Evolutionary conservation across 2,113 vertebrate species (phyloP).

Genomic region (Bothrops jararaca): DNA sequence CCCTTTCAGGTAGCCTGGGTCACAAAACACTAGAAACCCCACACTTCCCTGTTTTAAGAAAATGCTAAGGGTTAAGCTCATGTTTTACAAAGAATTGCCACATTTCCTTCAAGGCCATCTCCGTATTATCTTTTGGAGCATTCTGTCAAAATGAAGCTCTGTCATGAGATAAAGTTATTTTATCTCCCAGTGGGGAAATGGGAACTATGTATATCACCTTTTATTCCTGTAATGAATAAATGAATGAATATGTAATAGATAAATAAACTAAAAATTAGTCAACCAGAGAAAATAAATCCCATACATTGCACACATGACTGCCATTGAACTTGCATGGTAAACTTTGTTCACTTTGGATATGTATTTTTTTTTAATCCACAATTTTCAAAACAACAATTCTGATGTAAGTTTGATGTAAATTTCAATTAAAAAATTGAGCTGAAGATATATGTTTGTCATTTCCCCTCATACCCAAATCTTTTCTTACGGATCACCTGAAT

Average conservation of each 20-base stretch:
- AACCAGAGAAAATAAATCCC: background rate
- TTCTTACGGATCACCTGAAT: background rate
- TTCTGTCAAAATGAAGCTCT: background rate
- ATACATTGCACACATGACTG: background rate
- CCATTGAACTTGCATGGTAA: no score
- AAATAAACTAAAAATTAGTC: background rate
- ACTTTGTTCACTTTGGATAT: conserved; percentile 33
- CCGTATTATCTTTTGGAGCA: background rate
- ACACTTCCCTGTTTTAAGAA: background rate
- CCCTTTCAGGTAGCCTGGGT: background rate
- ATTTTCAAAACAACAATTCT: conserved; percentile 31
- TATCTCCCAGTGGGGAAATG: background rate
- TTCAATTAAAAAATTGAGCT: background rate
- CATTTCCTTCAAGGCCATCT: background rate
- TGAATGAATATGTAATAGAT: background rate
- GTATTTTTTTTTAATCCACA: conserved; percentile 45
- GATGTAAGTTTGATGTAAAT: background rate
- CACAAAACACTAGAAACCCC: background rate
- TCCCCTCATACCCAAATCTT: background rate
- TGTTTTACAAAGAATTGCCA: background rate
- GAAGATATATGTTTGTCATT: background rate
- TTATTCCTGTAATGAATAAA: background rate
- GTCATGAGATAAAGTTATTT: background rate
- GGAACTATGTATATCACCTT: background rate
- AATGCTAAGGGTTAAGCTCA: background rate